phyloP scores from a whole-genome alignment of 2,888 invertebrate genomes.

The Protophormia terraenovae region DNA sequence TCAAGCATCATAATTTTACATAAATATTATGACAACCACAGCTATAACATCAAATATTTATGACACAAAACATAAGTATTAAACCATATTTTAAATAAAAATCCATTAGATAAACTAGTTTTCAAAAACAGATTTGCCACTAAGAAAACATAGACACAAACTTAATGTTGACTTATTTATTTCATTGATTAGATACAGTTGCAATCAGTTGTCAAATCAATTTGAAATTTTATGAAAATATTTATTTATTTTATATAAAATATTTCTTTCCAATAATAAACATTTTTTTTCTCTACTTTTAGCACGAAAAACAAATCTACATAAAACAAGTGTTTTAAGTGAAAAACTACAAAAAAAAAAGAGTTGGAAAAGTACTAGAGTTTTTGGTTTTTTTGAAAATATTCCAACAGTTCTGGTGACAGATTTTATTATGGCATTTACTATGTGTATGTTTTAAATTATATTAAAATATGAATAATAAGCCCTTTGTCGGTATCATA shows the following conservation, averaged over 20 bases:
- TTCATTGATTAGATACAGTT: constrained; percentile 66
- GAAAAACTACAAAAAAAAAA: too few relatives aligned
- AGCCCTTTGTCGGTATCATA: too few relatives aligned
- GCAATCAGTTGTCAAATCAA: constrained; percentile 68
- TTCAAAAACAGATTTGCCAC: not conserved
- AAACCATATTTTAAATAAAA: not conserved
- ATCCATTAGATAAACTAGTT: constrained; percentile 15
- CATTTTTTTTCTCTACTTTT: not conserved
- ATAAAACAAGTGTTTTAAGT: constrained; percentile 43
- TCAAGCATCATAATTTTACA: not conserved
- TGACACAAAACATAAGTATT: not conserved
- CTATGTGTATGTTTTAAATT: too few relatives aligned
- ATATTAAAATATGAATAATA: too few relatives aligned
- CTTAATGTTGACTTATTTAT: constrained; percentile 54
- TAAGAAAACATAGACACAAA: not conserved
- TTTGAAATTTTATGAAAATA: constrained; percentile 62
- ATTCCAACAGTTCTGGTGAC: too few relatives aligned
- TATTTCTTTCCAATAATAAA: constrained; percentile 10
- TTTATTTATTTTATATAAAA: constrained; percentile 11
- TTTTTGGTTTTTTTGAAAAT: too few relatives aligned
- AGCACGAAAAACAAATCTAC: constrained; percentile 25
- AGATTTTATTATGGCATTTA: too few relatives aligned
- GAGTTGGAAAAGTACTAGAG: too few relatives aligned
- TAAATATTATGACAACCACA: constrained; percentile 22
- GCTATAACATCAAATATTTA: constrained; percentile 14